Evolutionary conservation across 2,113 vertebrate genomes (phyloP).

Genomic region (Tiliqua scincoides): DNA sequence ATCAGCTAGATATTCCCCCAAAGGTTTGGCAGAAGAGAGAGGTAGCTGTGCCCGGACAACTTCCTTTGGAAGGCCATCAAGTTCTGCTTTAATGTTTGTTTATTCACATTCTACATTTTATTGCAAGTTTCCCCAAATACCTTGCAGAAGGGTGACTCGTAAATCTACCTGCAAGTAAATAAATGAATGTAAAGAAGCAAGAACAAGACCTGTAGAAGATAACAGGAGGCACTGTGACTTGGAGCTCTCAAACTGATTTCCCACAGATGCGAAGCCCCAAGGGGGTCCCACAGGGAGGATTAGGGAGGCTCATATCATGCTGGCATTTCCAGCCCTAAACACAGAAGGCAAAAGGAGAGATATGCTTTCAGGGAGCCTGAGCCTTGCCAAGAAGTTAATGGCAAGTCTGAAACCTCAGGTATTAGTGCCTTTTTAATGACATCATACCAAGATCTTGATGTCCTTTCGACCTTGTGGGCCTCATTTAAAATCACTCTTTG

Average conservation of each 20-base stretch:
- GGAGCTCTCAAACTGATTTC: neutral
- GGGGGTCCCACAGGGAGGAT: neutral
- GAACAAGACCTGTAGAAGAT: neutral
- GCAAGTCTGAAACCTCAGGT: neutral
- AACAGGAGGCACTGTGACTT: neutral
- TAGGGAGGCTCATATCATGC: too few species aligned
- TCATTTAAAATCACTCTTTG: neutral
- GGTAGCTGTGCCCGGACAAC: neutral
- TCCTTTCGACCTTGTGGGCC: neutral
- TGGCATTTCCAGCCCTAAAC: neutral
- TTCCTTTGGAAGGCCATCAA: neutral
- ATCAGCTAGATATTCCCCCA: conserved; percentile 1
- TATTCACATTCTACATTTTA: neutral
- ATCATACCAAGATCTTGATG: neutral
- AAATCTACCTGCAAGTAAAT: conserved; percentile 3
- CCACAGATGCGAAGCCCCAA: neutral
- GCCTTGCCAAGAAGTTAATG: neutral
- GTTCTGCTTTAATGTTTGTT: conserved; percentile 5
- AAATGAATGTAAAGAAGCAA: neutral
- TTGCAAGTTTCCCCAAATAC: neutral
- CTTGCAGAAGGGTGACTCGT: neutral
- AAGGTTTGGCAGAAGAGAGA: conserved; percentile 3
- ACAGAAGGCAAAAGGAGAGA: neutral
- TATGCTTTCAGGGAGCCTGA: neutral
- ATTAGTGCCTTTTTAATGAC: too few species aligned